Evolutionary conservation across 1,140 invertebrate genomes (phyloP).

Genomic region (Lethrus apterus): DNA sequence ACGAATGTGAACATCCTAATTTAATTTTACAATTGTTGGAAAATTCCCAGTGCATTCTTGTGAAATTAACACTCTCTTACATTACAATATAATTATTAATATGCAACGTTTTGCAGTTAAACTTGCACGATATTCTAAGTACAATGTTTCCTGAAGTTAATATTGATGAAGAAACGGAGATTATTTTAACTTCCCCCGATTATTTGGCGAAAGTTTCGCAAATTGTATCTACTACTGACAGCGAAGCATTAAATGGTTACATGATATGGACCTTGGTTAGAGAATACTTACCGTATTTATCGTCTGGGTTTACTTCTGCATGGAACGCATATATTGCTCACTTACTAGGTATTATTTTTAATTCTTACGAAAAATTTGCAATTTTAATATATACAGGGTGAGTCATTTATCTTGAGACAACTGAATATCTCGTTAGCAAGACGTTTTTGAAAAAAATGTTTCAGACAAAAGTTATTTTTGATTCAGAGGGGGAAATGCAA

Average conservation of each 20-base stretch:
- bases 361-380: neutral
- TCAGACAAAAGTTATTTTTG: too few species aligned
- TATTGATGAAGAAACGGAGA: constrained; percentile 46
- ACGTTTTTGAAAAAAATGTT: too few species aligned
- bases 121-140: constrained; percentile 48
- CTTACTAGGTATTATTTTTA: constrained; percentile 41
- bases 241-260: constrained; percentile 53
- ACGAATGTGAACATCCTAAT: too few species aligned
- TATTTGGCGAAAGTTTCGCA: constrained; percentile 49
- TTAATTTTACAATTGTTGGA: too few species aligned
- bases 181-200: constrained; percentile 47
- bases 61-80: too few species aligned
- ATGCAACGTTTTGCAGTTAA: constrained; percentile 43
- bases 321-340: constrained; percentile 46
- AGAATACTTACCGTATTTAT: constrained; percentile 51
- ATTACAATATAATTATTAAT: neutral
- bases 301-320: constrained; percentile 46
- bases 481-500: too few species aligned
- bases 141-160: constrained; percentile 48
- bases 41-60: too few species aligned
- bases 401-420: too few species aligned
- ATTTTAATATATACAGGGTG: too few species aligned
- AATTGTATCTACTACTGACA: constrained; percentile 51
- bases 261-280: constrained; percentile 52
- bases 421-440: too few species aligned